Evolutionary conservation across 2,113 vertebrate genomes (phyloP), one percentile per base, ranked within the genome.

Genomic region (Anseranas semipalmata): DNA sequence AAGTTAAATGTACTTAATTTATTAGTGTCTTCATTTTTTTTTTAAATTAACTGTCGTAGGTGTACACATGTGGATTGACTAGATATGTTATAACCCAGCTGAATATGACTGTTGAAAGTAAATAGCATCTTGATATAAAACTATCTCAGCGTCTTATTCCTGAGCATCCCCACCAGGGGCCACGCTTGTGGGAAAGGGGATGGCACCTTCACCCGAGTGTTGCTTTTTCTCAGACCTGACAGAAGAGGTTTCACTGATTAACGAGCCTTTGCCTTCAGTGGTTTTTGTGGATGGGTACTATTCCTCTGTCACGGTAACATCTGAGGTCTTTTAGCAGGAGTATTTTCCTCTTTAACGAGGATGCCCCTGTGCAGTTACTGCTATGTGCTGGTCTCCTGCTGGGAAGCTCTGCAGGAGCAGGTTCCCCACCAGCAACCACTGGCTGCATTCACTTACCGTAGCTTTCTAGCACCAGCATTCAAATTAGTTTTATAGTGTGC

Each of bases 1-100:
- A 91, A 95, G 41, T 96, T 95, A 93, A 89, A 93, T 95, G 87
- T 97, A 89, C 50, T 94, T 96, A 97, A 97, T 96, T 97, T 97
- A 97, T 97, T 96, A 96, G 95, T 4, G 7, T 92, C 25, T 74
- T 77, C 62, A 65, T n/a, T n/a, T 77, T 85, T 85, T 85, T 94
- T 93, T 89, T 70, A 60, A 87, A 86, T 85, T 87, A 77, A 80
- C 71, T 89, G 87, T 93, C 85, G 59, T 92, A 93, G 94, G 75
- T 80, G n/a, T 62, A 25, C 53, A 77, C 50, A 11, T 39, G 8
- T 85, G 89, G 71, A 63, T 73, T 89, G 39, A 62, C n/a, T 58
- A 56, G 81, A 27, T 30, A 4, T 53, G 59, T 87, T 86, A 77
- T 32, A 85, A 62, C 0, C 12, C 87, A 66, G 46, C 46, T 83